Base-by-base conservation (phyloP, 1,140 invertebrate genomes). In the Aporrectodea caliginosa region DNA sequence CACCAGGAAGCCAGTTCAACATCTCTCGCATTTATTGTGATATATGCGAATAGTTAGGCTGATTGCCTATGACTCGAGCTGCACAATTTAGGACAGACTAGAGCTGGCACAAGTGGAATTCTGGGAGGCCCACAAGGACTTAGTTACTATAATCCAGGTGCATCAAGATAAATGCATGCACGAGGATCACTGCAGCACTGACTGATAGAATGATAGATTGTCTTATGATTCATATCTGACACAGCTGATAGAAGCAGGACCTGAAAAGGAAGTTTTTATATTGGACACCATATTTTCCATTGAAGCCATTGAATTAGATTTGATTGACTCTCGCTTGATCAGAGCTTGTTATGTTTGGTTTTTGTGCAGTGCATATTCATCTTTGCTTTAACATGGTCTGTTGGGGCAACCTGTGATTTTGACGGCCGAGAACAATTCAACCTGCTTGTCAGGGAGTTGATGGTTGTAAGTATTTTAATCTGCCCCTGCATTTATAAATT, bases 311-410 rank as follows among this genome's bases (percentile, higher is more conserved):
- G 1, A 70, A 70, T 1, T 14, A 2, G 30, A 27, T 70, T 2
- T 70, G n/a, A 22, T 69, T 69, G 29, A 69, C 2, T 69, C 2
- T 29, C 2, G 2, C 69, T n/a, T 69, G 29, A 69, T 69, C 22
- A n/a, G 22, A 1, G 22, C 22, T n/a, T 69, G 2, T 22, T 69
- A 69, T 2, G 22, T 58, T 58, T 58, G 6, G 22, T 75, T 30
- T 80, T 83, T 80, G 79, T 87, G 12, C 84, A 93, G 92, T 94
- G 95, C 6, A 93, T 94, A 0, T 97, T 98, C 87, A 93, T 97
- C 84, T 98, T 97, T 87, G 93, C 94, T 0, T 91, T 92, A 33
- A 94, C 96, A 77, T 98, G 96, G 96, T 94, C 94, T 0, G 87
- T 98, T 83, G 96, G 95, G 77, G 94, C 92, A 0, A 93, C 93